Conservation (phyloP, 2,113 vertebrate genomes). For the Nyctibius bracteatus region DNA sequence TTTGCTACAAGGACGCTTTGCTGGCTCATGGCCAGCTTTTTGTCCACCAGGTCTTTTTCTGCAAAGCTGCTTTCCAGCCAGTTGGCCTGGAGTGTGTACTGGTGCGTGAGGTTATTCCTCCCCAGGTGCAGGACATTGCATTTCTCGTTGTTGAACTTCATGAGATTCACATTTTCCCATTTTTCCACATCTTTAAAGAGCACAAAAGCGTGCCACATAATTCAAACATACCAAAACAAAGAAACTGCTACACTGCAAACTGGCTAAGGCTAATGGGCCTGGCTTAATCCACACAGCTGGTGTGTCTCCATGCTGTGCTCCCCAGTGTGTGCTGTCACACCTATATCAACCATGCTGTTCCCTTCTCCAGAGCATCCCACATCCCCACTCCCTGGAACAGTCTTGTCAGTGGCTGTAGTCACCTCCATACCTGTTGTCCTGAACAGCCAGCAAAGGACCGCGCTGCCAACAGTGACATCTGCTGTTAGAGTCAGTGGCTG, state of each 20-base stretch:
- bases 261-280: no score
- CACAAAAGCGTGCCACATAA: neutral
- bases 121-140: neutral
- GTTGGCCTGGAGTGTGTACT: neutral
- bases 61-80: neutral
- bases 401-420: neutral
- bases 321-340: rapidly evolving
- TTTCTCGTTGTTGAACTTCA: neutral
- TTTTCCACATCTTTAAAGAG: neutral
- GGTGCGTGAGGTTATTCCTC: neutral
- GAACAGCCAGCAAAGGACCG: rapidly evolving
- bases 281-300: neutral
- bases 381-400: neutral
- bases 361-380: neutral
- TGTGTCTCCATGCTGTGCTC: neutral
- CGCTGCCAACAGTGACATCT: neutral
- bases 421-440: neutral
- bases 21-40: neutral
- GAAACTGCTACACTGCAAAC: neutral
- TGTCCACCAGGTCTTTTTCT: neutral
- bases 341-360: neutral
- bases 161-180: neutral
- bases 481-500: neutral
- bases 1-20: no score
- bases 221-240: neutral